Percentiles rank a stretch among this genome's conserved stretches.
Evolutionary conservation across 2,113 vertebrate species (phyloP).

Genomic region (Coregonus clupeaformis): DNA sequence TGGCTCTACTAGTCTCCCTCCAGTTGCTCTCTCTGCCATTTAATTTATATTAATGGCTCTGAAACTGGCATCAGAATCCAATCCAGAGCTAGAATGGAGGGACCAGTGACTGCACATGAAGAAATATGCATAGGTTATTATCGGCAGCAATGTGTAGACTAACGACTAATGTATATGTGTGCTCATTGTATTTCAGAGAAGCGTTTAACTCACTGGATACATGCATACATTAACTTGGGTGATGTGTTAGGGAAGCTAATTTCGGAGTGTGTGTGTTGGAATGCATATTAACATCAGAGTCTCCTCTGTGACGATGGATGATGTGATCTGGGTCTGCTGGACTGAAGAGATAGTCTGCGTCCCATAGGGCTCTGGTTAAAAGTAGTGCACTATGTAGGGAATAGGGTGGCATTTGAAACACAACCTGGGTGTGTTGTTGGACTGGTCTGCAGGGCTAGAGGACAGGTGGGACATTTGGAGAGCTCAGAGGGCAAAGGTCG

Average conservation of each 20-base stretch:
- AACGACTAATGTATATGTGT: constrained; percentile 63
- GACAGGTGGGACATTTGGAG: no score
- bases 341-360: no score
- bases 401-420: no score
- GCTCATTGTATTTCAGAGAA: constrained; percentile 58
- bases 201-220: constrained; percentile 26
- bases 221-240: constrained; percentile 40
- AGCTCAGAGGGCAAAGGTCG: no score
- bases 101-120: constrained; percentile 58
- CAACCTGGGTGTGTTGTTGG: no score
- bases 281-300: no score
- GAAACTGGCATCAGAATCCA: constrained; percentile 69
- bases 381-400: no score
- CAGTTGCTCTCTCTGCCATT: constrained; percentile 70
- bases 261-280: not conserved
- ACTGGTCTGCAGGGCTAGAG: no score
- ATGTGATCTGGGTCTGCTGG: no score
- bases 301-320: no score
- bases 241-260: constrained; percentile 18
- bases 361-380: no score
- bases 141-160: constrained; percentile 66
- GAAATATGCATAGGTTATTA: constrained; percentile 76
- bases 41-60: constrained; percentile 81
- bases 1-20: constrained; percentile 66
- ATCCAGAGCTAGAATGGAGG: constrained; percentile 51